Evolutionary conservation across 2,888 invertebrate species (phyloP), one percentile per base, ranked within the genome.

Genomic region (Scrobipalpa atriplicella): DNA sequence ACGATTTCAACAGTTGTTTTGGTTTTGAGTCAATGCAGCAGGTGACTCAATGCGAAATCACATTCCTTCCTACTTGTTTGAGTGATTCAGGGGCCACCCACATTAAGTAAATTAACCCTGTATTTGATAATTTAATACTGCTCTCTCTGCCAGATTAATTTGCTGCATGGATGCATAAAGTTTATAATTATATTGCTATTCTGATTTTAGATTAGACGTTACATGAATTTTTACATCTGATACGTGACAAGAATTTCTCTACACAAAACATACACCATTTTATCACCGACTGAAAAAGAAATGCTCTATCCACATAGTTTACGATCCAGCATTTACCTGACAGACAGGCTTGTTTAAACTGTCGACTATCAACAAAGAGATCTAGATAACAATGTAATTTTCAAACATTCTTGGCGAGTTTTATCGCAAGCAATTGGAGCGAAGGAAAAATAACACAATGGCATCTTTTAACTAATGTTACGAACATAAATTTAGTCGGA

Each of bases 321-420:
- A 19, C 21, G 21, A 52, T 19, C 18, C n/a, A 16, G 52, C 21
- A 21, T 58, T 58, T 39, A 41, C 39, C 39, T n/a, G 41, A 29
- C 62, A 19, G 62, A n/a, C 62, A 63, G 51, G 19, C 29, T 29
- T 63, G 47, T 63, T 47, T 36, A 63, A 51, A 51, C n/a, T 51
- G 51, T n/a, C n/a, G 36, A 51, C 62, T n/a, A 51, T 36, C 18
- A 63, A 63, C 62, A 63, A 63, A 63, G 13, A 47, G 43, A 62
- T 62, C 43, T 21, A 62, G 62, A 62, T 62, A 62, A 62, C 60
- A 43, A 62, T 63, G 62, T 51, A 47, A 51, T 63, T 51, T 63
- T 63, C 62, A 51, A 29, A 63, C 62, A 36, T 63, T 51, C 16
- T 38, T n/a, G 18, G 39, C 36, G 60, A n/a, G 11, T 21, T 43